Evolutionary conservation across 2,797 vertebrate species (phyloP), one percentile per base, ranked within the genome.

Genomic region (Centroberyx gerrardi): DNA sequence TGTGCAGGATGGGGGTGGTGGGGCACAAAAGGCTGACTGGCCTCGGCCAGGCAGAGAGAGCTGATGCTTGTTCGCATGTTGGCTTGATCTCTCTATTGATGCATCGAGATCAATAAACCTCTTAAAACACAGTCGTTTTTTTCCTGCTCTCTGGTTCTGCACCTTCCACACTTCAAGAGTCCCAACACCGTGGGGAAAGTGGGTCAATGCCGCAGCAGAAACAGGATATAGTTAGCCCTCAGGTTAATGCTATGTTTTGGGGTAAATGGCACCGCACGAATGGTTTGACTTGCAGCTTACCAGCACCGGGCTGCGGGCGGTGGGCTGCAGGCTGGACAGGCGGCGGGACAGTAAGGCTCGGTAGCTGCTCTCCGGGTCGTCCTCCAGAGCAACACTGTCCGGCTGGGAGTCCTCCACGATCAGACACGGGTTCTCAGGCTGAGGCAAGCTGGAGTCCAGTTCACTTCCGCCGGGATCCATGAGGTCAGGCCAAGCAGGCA

Each of bases 391-490:
- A 38, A 94, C 94, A 29, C 95, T 96, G 90, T 96, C 96, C 6
- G 97, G 96, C 91, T 98, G 97, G 0, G 97, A 98, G 91, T 98
- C 98, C 90, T 98, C 97, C 67, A 98, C 97, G 54, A 98, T 97
- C 72, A 98, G 93, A 74, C 96, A 96, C 68, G 97, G 96, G 68
- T 95, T 96, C 64, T 94, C 94, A 62, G 95, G 94, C 90, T 96
- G 96, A 52, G 96, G 96, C 78, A 97, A 94, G 90, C 96, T 96
- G 15, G 94, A 93, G 74, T 97, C 97, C 91, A 96, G 88, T 74
- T 95, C 96, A 87, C 95, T 97, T 80, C 93, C 94, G 54, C 93
- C 87, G 58, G 95, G 95, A 90, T 97, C 97, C 97, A 97, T 97
- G 84, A 56, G 90, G 76, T 54, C 85, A 8, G 66, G 42, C 51